A percentile compares a stretch with the other conserved stretches of the same genome.
Evolutionary conservation across 1,140 invertebrate genomes (phyloP).

Genomic region (Helicoverpa armigera): DNA sequence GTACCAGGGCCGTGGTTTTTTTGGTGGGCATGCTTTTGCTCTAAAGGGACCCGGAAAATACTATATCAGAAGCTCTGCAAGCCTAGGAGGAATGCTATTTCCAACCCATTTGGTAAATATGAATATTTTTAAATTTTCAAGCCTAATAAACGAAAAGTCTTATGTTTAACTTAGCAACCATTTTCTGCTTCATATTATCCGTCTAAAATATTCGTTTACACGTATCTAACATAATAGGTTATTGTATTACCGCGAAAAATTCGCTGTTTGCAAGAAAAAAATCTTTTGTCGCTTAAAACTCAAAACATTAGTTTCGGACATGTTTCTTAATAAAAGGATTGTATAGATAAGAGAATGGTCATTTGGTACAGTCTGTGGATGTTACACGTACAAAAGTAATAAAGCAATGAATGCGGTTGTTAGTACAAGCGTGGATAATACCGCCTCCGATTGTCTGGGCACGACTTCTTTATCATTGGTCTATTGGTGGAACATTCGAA

Average conservation of each 20-base stretch:
- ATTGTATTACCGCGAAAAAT: not conserved
- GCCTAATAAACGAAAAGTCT: no score
- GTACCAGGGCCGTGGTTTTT: no score
- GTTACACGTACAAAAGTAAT: not conserved
- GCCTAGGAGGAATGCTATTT: no score
- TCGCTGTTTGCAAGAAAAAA: not conserved
- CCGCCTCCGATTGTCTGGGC: constrained; percentile 8
- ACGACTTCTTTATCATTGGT: not conserved
- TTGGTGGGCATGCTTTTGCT: no score
- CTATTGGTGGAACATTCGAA: not conserved
- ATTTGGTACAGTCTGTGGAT: not conserved
- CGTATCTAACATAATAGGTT: not conserved
- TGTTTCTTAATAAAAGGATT: constrained; percentile 26
- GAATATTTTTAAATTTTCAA: no score
- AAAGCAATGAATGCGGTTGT: constrained; percentile 5
- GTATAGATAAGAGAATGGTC: constrained; percentile 18
- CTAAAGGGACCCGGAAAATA: no score
- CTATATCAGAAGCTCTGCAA: no score
- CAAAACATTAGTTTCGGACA: constrained; percentile 15
- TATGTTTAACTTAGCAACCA: not conserved
- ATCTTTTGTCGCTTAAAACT: not conserved
- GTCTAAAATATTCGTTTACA: not conserved
- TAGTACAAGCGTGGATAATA: constrained; percentile 20
- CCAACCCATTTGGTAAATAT: no score
- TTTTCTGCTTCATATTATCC: not conserved